Evolutionary conservation across 2,888 invertebrate genomes (phyloP).

Genomic region (Hecatera dysodea): DNA sequence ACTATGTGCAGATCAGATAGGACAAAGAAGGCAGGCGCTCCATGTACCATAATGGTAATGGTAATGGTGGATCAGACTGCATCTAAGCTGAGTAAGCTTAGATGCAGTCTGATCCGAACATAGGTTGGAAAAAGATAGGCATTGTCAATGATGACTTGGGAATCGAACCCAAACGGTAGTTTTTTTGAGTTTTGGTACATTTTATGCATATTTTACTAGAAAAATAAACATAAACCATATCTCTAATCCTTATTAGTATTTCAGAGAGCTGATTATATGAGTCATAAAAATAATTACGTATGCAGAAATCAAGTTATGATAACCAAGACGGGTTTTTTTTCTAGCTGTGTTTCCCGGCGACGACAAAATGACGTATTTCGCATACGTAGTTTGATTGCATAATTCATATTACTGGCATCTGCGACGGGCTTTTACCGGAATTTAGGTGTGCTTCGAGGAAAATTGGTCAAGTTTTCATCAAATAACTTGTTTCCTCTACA

Average conservation of each 20-base stretch:
- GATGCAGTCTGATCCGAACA: too few relatives aligned
- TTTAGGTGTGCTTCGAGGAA: neutral
- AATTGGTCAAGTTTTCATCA: neutral
- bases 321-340: conserved; percentile 34
- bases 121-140: too few relatives aligned
- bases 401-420: conserved; percentile 1
- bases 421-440: neutral
- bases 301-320: conserved; percentile 40
- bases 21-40: too few relatives aligned
- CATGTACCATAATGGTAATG: too few relatives aligned
- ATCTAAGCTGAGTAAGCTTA: too few relatives aligned
- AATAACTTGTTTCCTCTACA: conserved; percentile 3
- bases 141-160: neutral
- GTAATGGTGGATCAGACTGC: too few relatives aligned
- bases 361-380: conserved; percentile 18
- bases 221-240: neutral
- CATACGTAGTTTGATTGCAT: conserved; percentile 7
- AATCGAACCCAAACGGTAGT: neutral
- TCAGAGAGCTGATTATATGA: conserved; percentile 10
- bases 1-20: too few relatives aligned
- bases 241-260: neutral
- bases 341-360: conserved; percentile 29
- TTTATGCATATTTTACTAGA: neutral
- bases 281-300: conserved; percentile 15
- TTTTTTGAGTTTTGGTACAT: neutral